Evolutionary conservation across 2,888 invertebrate species (phyloP).

Genomic region (Dorcus hopei): DNA sequence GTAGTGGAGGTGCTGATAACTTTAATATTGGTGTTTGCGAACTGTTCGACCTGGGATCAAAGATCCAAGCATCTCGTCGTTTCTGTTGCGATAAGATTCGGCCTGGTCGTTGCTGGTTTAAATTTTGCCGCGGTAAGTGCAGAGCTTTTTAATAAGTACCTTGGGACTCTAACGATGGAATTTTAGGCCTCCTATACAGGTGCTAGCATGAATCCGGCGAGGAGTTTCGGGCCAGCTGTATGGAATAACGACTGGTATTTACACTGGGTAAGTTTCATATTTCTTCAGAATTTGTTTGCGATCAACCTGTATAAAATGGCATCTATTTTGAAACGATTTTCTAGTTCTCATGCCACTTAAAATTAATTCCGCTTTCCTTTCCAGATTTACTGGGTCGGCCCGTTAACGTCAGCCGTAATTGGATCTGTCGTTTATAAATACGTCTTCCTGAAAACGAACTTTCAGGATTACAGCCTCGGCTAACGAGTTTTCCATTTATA

Average conservation of each 20-base stretch:
- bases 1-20: conserved; percentile 64
- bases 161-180: not conserved
- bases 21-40: conserved; percentile 60
- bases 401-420: conserved; percentile 36
- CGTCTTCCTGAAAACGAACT: conserved; percentile 21
- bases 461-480: too few relatives aligned
- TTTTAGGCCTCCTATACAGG: conserved; percentile 57
- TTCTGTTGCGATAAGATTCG: conserved; percentile 64
- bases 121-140: conserved; percentile 61
- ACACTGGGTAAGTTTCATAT: conserved; percentile 67
- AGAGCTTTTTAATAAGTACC: not conserved
- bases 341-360: too few relatives aligned
- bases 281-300: not conserved
- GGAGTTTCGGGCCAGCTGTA: conserved; percentile 68
- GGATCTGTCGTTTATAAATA: conserved; percentile 35
- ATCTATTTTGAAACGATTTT: too few relatives aligned
- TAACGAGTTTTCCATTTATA: too few relatives aligned
- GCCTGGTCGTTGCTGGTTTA: conserved; percentile 61
- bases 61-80: conserved; percentile 61
- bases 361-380: conserved; percentile 22
- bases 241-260: conserved; percentile 61
- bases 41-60: conserved; percentile 70
- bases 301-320: not conserved
- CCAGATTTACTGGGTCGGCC: conserved; percentile 44
- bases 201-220: conserved; percentile 67